These are phyloP conservation scores for Catostomus latipinnis DNA, from an alignment of 2,797 vertebrate species.

Conservation along the genomic window DNA sequence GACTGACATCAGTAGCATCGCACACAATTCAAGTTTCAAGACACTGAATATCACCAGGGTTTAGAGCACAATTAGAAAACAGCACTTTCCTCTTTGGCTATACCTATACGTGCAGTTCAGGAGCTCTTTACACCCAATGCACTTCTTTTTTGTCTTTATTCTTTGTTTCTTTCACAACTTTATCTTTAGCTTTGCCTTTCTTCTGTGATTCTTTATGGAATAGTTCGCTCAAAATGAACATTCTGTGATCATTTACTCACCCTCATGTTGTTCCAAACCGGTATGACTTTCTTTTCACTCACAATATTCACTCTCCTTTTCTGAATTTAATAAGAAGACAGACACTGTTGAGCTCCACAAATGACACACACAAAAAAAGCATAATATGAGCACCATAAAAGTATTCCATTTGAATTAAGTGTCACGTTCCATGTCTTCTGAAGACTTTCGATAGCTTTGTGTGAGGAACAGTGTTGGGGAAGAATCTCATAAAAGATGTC, in stretches of 20 bases:
- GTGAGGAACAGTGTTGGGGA: too few species aligned
- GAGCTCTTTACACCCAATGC: neutral
- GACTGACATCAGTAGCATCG: constrained; percentile 44
- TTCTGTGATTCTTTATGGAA: neutral
- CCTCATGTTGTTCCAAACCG: neutral
- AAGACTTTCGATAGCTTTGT: too few species aligned
- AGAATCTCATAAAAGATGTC: too few species aligned
- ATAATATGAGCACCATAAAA: too few species aligned
- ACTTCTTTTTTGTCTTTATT: neutral
- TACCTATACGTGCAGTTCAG: too few species aligned
- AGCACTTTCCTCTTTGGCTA: neutral
- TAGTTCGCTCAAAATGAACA: neutral
- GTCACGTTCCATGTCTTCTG: too few species aligned
- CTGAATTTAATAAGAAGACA: too few species aligned
- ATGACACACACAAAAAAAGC: too few species aligned
- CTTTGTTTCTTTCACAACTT: neutral
- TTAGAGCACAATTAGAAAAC: constrained; percentile 40
- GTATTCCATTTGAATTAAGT: too few species aligned
- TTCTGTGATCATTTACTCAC: too few species aligned
- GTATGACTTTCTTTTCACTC: neutral
- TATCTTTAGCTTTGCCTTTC: constrained; percentile 12
- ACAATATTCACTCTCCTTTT: neutral
- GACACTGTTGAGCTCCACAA: too few species aligned
- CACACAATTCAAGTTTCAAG: constrained; percentile 52
- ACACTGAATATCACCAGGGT: constrained; percentile 35